Evolutionary conservation across 2,797 vertebrate species (phyloP).

Genomic region (Molothrus aeneus): DNA sequence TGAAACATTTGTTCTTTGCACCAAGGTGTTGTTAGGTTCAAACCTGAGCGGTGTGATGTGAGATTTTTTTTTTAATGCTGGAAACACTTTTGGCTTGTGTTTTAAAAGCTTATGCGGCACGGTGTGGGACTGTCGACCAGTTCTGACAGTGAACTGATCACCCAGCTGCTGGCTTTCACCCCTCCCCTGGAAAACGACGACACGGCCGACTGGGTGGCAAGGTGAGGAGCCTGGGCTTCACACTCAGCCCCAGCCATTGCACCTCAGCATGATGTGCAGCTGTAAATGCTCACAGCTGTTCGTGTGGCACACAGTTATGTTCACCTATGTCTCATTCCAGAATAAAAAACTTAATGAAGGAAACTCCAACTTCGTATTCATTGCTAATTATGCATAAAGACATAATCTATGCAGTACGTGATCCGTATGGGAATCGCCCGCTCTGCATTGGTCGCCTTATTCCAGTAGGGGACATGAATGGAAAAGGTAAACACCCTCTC

Average conservation of each 20-base stretch:
- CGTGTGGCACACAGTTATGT: background rate
- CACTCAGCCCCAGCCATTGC: background rate
- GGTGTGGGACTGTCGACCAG: conserved; percentile 96
- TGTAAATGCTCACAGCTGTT: background rate
- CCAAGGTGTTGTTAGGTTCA: background rate
- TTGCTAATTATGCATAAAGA: conserved; percentile 95
- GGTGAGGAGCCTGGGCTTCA: conserved; percentile 73
- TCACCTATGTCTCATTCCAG: conserved; percentile 73
- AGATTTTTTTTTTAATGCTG: background rate
- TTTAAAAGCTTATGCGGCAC: conserved; percentile 90
- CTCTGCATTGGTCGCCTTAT: conserved; percentile 92
- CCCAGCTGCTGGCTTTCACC: conserved; percentile 93
- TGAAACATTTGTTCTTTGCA: background rate
- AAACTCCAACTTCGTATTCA: conserved; percentile 94
- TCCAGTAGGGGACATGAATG: conserved; percentile 87
- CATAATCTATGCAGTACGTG: conserved; percentile 94
- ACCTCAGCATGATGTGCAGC: background rate
- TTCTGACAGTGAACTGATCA: conserved; percentile 98
- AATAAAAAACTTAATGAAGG: conserved; percentile 95
- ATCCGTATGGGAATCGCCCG: conserved; percentile 95
- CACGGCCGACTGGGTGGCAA: conserved; percentile 94
- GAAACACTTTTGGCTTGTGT: background rate
- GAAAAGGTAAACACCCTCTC: conserved; percentile 78
- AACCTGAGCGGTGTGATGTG: background rate
- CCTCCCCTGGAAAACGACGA: conserved; percentile 92